Evolutionary conservation across 1,140 invertebrate genomes (phyloP), one percentile per base, ranked within the genome.

Genomic region (Akabosia matsudoensis): DNA sequence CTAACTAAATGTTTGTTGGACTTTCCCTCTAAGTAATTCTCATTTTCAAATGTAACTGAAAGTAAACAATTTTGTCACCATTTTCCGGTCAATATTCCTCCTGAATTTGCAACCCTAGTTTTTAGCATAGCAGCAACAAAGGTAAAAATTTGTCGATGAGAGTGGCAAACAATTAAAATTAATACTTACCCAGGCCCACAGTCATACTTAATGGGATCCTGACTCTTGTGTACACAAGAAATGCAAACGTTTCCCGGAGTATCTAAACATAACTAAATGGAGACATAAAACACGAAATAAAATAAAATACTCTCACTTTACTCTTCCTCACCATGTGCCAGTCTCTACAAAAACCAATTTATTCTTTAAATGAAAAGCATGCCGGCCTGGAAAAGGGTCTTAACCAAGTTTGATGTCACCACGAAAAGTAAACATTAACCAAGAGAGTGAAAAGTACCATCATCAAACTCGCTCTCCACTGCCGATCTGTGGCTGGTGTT

Each of bases 361-460:
- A 45, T 45, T 45, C 18, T 45, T 7, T 45, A 45, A 45, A 18
- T 7, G 37, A 45, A 45, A 45, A 45, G 37, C 37, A 45, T 45
- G 7, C 37, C 7, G 37, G 37, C 37, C 37, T 10, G 37, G 37
- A 7, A n/a, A n/a, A n/a, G 37, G 37, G 7, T 10, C 18, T 45
- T 10, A 45, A 45, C 7, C 37, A 45, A 56, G 54, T 7, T 22
- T 56, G 54, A 56, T 56, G 54, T 56, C 54, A 56, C 54, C 54
- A 56, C 37, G 18, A 22, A 56, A 56, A 24, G 54, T 56, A 56
- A 56, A 56, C 54, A 56, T 56, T 56, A 56, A 56, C 14, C 54
- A 56, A 56, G 54, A 56, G 54, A 56, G 54, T 4, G 54, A 56
- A 56, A 24, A 56, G 54, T 56, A 56, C 37, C 37, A 45, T 45